A percentile compares a stretch with the other conserved stretches of the same genome.
Conservation (phyloP, 2,113 vertebrate genomes). For the Pagrus major region DNA sequence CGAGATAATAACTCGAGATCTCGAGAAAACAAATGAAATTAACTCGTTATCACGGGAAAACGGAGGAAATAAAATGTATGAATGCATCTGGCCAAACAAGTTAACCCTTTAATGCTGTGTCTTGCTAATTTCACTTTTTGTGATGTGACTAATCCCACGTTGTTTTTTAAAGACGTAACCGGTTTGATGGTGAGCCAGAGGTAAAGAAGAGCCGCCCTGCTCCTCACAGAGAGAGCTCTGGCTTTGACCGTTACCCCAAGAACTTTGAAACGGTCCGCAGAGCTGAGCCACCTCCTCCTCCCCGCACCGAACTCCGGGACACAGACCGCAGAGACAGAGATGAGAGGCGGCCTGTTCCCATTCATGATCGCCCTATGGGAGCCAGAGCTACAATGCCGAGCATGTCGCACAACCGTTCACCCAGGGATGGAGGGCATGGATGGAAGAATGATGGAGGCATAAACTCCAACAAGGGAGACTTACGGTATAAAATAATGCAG, state of each 20-base stretch:
- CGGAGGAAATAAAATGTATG: too few species aligned
- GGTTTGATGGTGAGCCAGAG: slow-evolving; percentile 92
- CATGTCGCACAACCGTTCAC: slow-evolving; percentile 88
- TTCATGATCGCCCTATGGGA: slow-evolving; percentile 87
- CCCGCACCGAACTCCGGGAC: slow-evolving; percentile 90
- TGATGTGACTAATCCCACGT: not conserved
- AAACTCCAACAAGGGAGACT: slow-evolving; percentile 89
- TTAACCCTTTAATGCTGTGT: not conserved
- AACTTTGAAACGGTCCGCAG: slow-evolving; percentile 90
- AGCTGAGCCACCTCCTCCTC: slow-evolving; percentile 84
- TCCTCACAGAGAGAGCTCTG: slow-evolving; percentile 87
- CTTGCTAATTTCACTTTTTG: not conserved
- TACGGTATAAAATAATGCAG: slow-evolving; percentile 84
- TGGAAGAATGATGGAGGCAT: slow-evolving; percentile 92
- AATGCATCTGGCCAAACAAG: not conserved
- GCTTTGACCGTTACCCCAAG: slow-evolving; percentile 93
- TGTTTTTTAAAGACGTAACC: slow-evolving; percentile 86
- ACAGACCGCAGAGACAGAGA: slow-evolving; percentile 91
- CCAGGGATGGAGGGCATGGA: slow-evolving; percentile 87
- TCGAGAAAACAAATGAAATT: too few species aligned
- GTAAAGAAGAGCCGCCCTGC: slow-evolving; percentile 91
- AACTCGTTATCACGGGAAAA: too few species aligned
- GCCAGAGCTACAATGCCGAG: slow-evolving; percentile 80
- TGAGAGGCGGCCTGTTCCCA: slow-evolving; percentile 89
- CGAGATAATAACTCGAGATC: too few species aligned